Evolutionary conservation across 37 sponge, comb jelly and placozoan genomes (phyloP).

Genomic region (Theonella swinhoei): DNA sequence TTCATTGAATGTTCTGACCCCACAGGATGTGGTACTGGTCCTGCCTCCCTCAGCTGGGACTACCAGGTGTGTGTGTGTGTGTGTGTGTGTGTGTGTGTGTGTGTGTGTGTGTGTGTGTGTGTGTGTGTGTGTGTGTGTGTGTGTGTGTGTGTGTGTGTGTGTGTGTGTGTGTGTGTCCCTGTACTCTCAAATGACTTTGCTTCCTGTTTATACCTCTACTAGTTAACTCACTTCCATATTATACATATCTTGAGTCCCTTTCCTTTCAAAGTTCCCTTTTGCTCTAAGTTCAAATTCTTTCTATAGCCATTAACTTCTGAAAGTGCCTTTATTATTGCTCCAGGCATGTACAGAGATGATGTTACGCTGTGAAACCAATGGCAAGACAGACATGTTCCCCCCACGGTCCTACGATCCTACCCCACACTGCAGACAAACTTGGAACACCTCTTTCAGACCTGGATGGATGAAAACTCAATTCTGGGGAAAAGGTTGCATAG

Average conservation of each 20-base stretch:
- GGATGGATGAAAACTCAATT: conserved; percentile 54
- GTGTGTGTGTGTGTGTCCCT: not conserved
- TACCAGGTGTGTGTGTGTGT: conserved; percentile 62
- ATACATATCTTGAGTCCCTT: too few species aligned
- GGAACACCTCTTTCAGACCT: conserved; percentile 34
- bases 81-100: too few species aligned
- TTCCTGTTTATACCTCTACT: not conserved
- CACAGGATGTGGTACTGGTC: conserved; percentile 82
- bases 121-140: not conserved
- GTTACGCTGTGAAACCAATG: conserved; percentile 71
- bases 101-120: not conserved
- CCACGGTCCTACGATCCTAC: conserved; percentile 45
- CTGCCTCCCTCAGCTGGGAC: conserved; percentile 73
- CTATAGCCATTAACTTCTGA: too few species aligned
- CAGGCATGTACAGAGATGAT: conserved; percentile 89
- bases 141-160: not conserved
- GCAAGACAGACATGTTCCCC: conserved; percentile 91
- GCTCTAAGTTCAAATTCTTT: conserved; percentile 2
- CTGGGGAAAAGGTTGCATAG: conserved; percentile 71
- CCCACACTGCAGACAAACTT: conserved; percentile 49
- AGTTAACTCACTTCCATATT: too few species aligned
- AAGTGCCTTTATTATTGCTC: too few species aligned
- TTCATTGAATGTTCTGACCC: conserved; percentile 91
- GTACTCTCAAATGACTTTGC: not conserved
- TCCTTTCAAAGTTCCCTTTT: not conserved